Evolutionary conservation across 1,140 invertebrate species (phyloP).

Genomic region (Notospermus geniculatus): DNA sequence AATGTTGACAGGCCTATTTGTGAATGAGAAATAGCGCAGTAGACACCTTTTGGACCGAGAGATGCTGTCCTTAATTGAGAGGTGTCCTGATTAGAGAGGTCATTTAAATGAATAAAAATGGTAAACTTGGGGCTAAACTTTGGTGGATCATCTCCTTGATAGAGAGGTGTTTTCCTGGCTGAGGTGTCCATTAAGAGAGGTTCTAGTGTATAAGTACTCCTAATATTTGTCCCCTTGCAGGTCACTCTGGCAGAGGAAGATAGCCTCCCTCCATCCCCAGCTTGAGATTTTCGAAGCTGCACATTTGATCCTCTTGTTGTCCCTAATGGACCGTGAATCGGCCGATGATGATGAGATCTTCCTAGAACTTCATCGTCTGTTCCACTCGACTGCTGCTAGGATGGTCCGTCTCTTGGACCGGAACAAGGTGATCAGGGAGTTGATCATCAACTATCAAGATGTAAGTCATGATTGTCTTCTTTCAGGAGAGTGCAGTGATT

Average conservation of each 20-base stretch:
- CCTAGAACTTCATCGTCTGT: conserved; percentile 36
- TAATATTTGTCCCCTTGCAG: conserved; percentile 28
- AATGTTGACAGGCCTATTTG: too few relatives aligned
- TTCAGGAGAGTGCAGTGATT: too few relatives aligned
- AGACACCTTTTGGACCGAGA: too few relatives aligned
- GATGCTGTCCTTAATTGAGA: too few relatives aligned
- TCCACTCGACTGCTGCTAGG: conserved; percentile 38
- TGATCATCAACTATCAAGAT: conserved; percentile 38
- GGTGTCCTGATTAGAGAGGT: too few relatives aligned
- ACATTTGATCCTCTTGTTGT: conserved; percentile 36
- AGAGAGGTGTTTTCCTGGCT: too few relatives aligned
- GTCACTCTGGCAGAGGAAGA: conserved; percentile 38
- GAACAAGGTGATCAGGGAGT: conserved; percentile 38
- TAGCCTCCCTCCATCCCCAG: conserved; percentile 35
- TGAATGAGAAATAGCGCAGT: too few relatives aligned
- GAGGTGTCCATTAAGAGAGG: too few relatives aligned
- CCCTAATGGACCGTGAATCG: conserved; percentile 36
- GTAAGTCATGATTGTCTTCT: conserved; percentile 26
- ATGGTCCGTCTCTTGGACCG: conserved; percentile 35
- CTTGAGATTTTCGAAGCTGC: conserved; percentile 45
- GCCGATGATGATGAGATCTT: conserved; percentile 25
- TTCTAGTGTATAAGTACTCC: background rate
- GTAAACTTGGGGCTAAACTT: too few relatives aligned
- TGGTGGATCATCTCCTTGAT: too few relatives aligned
- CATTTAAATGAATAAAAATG: too few relatives aligned